Evolutionary conservation across 1,140 invertebrate genomes (phyloP), one percentile per base, ranked within the genome.

Genomic region (Drosophila bipectinata): DNA sequence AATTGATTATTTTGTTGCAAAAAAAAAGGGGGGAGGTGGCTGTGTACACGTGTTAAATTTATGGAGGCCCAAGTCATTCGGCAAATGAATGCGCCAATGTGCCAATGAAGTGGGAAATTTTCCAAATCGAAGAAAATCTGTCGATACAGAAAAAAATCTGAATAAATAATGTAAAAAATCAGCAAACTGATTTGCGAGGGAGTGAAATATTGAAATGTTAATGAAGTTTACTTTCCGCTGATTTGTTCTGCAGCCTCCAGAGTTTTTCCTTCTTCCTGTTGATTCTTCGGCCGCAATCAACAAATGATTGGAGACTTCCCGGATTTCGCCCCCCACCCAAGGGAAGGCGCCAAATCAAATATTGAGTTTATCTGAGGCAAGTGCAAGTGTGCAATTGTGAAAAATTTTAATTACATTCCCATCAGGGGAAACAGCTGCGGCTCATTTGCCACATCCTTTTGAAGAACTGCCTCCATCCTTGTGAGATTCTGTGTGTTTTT

Each of bases 171-270:
- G 64, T 69, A 41, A 69, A 77, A 64, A 76, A 71, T 72, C 64
- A 63, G 71, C 52, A 73, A 85, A 82, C 77, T 83, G 64, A 83
- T 73, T 71, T 69, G 52, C 51, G 67, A 57, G 54, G 28, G 44
- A 55, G 48, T 24, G 53, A 78, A 87, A 82, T 87, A 87, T 87
- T 87, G 79, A 87, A 88, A 87, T 87, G 83, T 77, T 87, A 81
- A 87, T 83, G 79, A 87, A 88, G 83, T 87, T 87, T 87, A 73
- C 83, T 77, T 87, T 87, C 71, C 78, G 81, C 62, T 87, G 82
- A 87, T 87, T 87, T 88, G 75, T 61, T 76, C 77, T 71, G 57
- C 56, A 76, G 61, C 61, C 34, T 60, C 26, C 68, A 66, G 60
- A 58, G 55, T 76, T 55, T 59, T 55, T 12, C 34, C 21, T 32